Evolutionary conservation across 2,888 invertebrate genomes (phyloP).

Genomic region (Electrophaes corylata): DNA sequence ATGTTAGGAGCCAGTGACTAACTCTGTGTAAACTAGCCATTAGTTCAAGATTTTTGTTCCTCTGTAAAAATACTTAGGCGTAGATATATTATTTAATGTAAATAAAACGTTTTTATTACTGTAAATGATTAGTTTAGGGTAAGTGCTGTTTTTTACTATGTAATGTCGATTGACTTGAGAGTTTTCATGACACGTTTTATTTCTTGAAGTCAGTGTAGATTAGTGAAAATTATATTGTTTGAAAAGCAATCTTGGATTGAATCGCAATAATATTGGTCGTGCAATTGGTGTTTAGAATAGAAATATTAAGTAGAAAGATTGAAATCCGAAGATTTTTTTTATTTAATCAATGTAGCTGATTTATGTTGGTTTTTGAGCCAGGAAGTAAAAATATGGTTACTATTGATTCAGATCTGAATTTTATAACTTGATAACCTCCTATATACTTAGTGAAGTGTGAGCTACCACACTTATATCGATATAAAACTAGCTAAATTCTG

Average conservation of each 20-base stretch:
- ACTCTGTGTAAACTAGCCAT: constrained; percentile 38
- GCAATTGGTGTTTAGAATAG: constrained; percentile 70
- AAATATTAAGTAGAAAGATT: constrained; percentile 44
- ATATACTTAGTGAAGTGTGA: not conserved
- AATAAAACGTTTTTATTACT: constrained; percentile 81
- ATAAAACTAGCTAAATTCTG: not conserved
- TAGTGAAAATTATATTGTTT: constrained; percentile 45
- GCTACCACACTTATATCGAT: not conserved
- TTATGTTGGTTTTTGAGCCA: constrained; percentile 17
- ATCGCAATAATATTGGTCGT: constrained; percentile 65
- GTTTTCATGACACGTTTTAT: constrained; percentile 23
- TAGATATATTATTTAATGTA: constrained; percentile 79
- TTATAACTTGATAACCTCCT: not conserved
- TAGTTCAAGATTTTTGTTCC: constrained; percentile 81
- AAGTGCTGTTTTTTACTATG: constrained; percentile 68
- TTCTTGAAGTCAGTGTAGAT: constrained; percentile 31
- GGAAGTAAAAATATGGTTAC: constrained; percentile 7
- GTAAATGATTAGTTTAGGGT: constrained; percentile 69
- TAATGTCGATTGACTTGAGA: constrained; percentile 46
- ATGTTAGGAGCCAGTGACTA: not conserved
- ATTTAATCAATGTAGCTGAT: constrained; percentile 12
- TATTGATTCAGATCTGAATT: not conserved
- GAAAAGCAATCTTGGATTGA: constrained; percentile 47
- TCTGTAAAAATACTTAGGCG: constrained; percentile 75
- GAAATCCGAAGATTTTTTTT: constrained; percentile 27